phyloP scores from a whole-genome alignment of 2,113 vertebrate species.

The Coptodon rendalli region DNA sequence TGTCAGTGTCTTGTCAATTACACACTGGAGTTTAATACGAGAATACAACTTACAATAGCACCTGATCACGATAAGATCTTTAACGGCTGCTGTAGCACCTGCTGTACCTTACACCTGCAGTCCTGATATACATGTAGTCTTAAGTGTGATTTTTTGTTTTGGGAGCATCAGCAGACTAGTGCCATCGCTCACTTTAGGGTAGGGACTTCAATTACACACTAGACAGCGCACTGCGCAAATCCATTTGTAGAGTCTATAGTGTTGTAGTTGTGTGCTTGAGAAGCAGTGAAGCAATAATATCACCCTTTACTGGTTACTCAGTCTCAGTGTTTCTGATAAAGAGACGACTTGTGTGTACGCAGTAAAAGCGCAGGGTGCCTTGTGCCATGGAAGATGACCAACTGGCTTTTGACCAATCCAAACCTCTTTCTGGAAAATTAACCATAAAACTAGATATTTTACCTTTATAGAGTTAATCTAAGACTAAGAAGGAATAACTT shows the following conservation, averaged over 20 bases:
- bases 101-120: not conserved
- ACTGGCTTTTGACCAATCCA: not conserved
- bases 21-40: conserved; percentile 23
- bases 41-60: conserved; percentile 11
- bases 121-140: not conserved
- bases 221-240: conserved; percentile 26
- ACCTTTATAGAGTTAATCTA: not conserved
- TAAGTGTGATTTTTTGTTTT: not conserved
- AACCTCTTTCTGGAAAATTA: not conserved
- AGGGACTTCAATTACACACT: conserved; percentile 33
- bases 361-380: conserved; percentile 22
- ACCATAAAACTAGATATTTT: conserved; percentile 1
- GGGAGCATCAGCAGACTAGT: conserved; percentile 22
- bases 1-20: conserved; percentile 19
- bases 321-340: conserved; percentile 18
- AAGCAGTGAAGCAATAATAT: conserved; percentile 64
- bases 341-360: conserved; percentile 11
- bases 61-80: conserved; percentile 18
- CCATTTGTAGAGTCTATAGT: conserved; percentile 29
- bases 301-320: conserved; percentile 23
- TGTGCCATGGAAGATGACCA: conserved; percentile 27
- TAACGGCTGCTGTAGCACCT: conserved; percentile 31
- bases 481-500: not conserved
- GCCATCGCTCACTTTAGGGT: conserved; percentile 20
- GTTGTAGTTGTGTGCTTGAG: conserved; percentile 53